phyloP scores from a whole-genome alignment of 2,888 invertebrate species.

The Caenorhabditis sp. region DNA sequence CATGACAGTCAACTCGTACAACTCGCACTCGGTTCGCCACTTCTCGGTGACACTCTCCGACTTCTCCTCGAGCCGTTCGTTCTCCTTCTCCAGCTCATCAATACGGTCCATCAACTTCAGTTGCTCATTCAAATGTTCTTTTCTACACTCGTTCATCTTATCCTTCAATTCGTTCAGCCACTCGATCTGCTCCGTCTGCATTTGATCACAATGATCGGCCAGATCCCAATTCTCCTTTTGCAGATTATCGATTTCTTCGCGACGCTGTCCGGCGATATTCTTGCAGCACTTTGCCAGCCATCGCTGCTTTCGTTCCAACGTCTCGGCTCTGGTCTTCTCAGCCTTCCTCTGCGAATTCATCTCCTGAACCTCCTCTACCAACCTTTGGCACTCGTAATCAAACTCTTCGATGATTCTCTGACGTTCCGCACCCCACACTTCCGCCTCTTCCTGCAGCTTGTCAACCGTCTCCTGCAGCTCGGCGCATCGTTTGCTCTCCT shows the following conservation, averaged over 20 bases:
- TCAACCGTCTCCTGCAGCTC: not conserved
- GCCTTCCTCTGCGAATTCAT: not conserved
- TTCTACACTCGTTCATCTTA: not conserved
- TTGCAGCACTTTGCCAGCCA: conserved; percentile 18
- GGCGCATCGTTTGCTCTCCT: no score
- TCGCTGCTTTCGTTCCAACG: conserved; percentile 1
- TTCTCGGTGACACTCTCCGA: conserved; percentile 10
- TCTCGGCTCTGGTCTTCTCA: conserved; percentile 8
- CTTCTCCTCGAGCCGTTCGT: conserved; percentile 28
- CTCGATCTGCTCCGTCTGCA: conserved; percentile 11
- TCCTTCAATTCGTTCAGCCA: conserved; percentile 14
- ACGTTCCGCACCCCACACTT: not conserved
- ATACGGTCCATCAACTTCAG: no score
- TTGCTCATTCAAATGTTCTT: no score
- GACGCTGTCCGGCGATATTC: conserved; percentile 13
- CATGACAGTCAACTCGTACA: conserved; percentile 10
- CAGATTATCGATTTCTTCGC: conserved; percentile 13
- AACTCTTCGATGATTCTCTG: not conserved
- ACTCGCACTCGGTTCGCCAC: conserved; percentile 26
- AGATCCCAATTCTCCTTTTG: conserved; percentile 8
- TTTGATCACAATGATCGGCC: not conserved
- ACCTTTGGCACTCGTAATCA: conserved; percentile 16
- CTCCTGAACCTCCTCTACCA: conserved; percentile 17
- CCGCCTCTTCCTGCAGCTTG: not conserved
- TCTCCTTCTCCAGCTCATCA: conserved; percentile 15